phyloP scores from a whole-genome alignment of 1,140 invertebrate species.

The Arion vulgaris region DNA sequence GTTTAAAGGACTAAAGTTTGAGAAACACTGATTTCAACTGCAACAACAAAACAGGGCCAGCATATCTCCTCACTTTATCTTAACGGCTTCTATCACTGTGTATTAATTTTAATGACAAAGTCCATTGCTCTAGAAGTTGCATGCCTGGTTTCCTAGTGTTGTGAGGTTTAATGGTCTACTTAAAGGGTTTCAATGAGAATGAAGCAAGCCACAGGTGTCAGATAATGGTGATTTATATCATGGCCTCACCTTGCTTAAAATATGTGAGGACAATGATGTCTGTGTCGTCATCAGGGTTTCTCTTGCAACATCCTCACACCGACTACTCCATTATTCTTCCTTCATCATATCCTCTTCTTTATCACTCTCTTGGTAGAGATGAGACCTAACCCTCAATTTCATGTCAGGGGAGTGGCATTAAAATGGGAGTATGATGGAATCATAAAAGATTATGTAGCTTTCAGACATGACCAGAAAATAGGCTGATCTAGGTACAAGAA shows the following conservation, averaged over 20 bases:
- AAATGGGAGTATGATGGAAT: not conserved
- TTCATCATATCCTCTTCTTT: conserved; percentile 6
- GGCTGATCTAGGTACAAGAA: not conserved
- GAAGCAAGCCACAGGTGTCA: not conserved
- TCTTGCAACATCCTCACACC: not conserved
- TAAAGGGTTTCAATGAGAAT: not conserved
- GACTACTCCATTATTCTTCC: not conserved
- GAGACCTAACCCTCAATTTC: not conserved
- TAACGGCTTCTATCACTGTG: no score
- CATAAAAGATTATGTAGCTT: not conserved
- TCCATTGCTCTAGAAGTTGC: no score
- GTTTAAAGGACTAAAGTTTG: no score
- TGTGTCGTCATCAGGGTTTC: not conserved
- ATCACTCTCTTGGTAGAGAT: not conserved
- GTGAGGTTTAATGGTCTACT: not conserved
- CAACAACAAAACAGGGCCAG: no score
- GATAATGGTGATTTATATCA: not conserved
- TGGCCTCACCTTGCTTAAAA: not conserved
- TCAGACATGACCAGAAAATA: not conserved
- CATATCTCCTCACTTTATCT: no score
- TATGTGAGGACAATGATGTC: not conserved
- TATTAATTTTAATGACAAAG: no score
- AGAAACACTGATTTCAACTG: no score
- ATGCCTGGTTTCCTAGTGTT: no score
- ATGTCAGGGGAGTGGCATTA: not conserved